These are phyloP conservation scores for Troglohyphantes excavatus DNA, from an alignment of 2,888 invertebrate species.

Conservation along the genomic window DNA sequence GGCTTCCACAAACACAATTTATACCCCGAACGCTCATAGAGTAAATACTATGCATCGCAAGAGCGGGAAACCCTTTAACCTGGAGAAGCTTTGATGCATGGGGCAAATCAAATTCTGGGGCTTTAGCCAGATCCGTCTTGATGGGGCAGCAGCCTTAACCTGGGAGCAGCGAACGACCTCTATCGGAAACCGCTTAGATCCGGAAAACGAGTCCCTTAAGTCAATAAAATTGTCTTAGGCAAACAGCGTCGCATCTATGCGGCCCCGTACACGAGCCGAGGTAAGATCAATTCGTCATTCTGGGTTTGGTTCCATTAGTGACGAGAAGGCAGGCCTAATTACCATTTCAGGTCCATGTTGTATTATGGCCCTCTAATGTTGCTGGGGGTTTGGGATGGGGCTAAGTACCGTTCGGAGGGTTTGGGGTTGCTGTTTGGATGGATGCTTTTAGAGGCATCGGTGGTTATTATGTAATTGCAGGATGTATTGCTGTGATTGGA, in stretches of 20 bases:
- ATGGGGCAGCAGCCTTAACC: slow-evolving; percentile 21
- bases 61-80: neutral
- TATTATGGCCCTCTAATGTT: neutral
- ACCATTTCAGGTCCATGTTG: slow-evolving; percentile 15
- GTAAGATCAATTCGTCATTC: slow-evolving; percentile 44
- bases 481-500: too few relatives aligned
- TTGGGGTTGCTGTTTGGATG: too few relatives aligned
- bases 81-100: slow-evolving; percentile 44
- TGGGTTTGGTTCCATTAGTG: slow-evolving; percentile 22
- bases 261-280: slow-evolving; percentile 1
- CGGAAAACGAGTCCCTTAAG: slow-evolving; percentile 60
- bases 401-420: neutral
- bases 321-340: slow-evolving; percentile 19
- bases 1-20: slow-evolving; percentile 22
- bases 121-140: slow-evolving; percentile 52
- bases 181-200: slow-evolving; percentile 57
- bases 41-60: slow-evolving; percentile 41
- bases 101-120: slow-evolving; percentile 64
- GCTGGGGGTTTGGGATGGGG: neutral
- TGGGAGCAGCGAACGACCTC: slow-evolving; percentile 24
- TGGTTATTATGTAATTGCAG: neutral
- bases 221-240: slow-evolving; percentile 66
- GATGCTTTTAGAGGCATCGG: neutral
- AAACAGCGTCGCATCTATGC: slow-evolving; percentile 33
- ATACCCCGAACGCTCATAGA: slow-evolving; percentile 8